Evolutionary conservation across 2,113 vertebrate species (phyloP).

Genomic region (Tachysurus fulvidraco): DNA sequence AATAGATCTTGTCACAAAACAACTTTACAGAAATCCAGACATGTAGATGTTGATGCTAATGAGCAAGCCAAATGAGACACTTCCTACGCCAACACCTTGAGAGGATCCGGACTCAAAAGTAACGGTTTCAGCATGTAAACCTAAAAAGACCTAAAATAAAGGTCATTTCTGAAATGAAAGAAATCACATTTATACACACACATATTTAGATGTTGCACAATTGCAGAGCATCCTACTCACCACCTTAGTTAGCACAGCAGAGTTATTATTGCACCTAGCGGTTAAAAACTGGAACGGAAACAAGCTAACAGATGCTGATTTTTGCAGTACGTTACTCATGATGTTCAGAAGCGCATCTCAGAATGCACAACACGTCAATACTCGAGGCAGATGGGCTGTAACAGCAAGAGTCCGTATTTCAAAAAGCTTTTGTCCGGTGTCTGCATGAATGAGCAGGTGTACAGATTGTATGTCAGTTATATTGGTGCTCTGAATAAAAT

Average conservation of each 20-base stretch:
- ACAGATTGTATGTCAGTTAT: no score
- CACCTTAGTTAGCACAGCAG: not conserved
- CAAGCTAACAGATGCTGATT: not conserved
- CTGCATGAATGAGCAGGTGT: no score
- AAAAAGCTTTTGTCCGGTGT: no score
- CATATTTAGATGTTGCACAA: not conserved
- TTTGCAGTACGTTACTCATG: no score
- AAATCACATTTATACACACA: not conserved
- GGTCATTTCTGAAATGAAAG: not conserved
- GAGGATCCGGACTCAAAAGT: not conserved
- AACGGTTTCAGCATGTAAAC: not conserved
- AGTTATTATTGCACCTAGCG: not conserved
- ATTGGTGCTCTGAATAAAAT: no score
- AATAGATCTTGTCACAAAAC: not conserved
- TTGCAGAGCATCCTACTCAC: not conserved
- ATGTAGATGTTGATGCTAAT: not conserved
- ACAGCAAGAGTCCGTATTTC: no score
- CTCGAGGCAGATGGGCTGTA: no score
- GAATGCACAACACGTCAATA: no score
- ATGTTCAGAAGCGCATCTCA: no score
- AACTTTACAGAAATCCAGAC: not conserved
- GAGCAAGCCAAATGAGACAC: not conserved
- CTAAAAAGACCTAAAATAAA: not conserved
- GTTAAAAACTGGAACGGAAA: not conserved
- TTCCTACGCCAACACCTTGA: not conserved